Percentiles rank a stretch among this genome's conserved stretches.
Evolutionary conservation across 2,113 vertebrate species (phyloP).

Genomic region (Sisor rabdophorus): DNA sequence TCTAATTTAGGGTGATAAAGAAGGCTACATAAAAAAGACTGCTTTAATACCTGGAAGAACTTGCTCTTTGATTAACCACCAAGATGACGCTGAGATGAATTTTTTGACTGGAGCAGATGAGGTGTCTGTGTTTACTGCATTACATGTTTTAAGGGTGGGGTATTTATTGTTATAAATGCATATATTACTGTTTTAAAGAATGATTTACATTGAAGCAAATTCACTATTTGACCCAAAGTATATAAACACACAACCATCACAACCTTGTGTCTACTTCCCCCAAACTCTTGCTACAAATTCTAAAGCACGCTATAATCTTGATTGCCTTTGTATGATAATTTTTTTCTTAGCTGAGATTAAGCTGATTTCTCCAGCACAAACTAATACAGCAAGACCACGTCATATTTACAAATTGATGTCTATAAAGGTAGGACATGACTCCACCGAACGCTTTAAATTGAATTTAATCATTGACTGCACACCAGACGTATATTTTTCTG

Average conservation of each 20-base stretch:
- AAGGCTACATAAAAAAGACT: constrained; percentile 70
- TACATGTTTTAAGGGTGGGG: background rate
- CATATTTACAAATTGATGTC: too few relatives aligned
- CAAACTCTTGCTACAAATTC: background rate
- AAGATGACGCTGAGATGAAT: background rate
- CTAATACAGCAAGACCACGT: too few relatives aligned
- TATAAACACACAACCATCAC: background rate
- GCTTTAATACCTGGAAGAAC: constrained; percentile 51
- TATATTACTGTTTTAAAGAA: background rate
- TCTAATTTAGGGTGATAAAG: constrained; percentile 57
- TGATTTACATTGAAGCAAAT: background rate
- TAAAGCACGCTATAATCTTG: too few relatives aligned
- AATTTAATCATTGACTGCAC: too few relatives aligned
- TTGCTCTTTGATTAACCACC: background rate
- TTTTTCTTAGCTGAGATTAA: too few relatives aligned
- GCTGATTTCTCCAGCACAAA: too few relatives aligned
- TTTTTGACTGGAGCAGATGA: background rate
- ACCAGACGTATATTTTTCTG: too few relatives aligned
- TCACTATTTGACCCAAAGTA: background rate
- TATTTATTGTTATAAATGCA: background rate
- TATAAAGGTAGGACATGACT: too few relatives aligned
- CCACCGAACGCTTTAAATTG: too few relatives aligned
- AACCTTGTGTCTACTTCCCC: background rate
- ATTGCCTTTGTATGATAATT: too few relatives aligned
- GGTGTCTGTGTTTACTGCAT: background rate